Conservation (phyloP, 2,888 invertebrate species). For the Diabrotica balteata region DNA sequence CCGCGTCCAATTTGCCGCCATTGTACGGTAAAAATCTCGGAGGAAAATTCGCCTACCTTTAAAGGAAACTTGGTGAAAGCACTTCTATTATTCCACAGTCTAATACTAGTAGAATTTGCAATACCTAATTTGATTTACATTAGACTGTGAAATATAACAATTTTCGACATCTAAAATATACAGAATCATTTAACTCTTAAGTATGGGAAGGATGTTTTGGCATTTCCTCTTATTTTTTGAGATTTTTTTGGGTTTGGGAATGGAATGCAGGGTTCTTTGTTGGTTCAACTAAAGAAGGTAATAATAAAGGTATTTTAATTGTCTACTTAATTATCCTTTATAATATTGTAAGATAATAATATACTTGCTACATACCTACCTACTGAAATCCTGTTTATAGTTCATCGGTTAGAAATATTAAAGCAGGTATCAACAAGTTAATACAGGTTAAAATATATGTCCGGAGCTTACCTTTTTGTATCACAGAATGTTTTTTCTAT, state of each 20-base stretch:
- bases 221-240: constrained; percentile 20
- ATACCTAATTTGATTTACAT: background rate
- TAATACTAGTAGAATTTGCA: background rate
- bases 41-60: constrained; percentile 23
- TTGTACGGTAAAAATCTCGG: constrained; percentile 50
- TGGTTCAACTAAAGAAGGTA: constrained; percentile 18
- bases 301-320: constrained; percentile 20
- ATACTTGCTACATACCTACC: no score
- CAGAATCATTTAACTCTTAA: background rate
- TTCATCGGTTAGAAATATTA: background rate
- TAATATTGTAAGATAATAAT: no score
- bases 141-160: constrained; percentile 3
- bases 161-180: background rate
- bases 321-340: constrained; percentile 12
- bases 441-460: background rate
- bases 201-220: constrained; percentile 21
- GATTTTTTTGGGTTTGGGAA: constrained; percentile 27
- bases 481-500: no score
- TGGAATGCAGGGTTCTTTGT: constrained; percentile 19
- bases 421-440: background rate
- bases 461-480: no score
- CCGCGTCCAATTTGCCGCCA: constrained; percentile 51
- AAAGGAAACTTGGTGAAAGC: background rate
- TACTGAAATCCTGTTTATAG: no score
- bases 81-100: background rate